Evolutionary conservation across 2,113 vertebrate species (phyloP), one percentile per base, ranked within the genome.

Genomic region (Megalops atlanticus): DNA sequence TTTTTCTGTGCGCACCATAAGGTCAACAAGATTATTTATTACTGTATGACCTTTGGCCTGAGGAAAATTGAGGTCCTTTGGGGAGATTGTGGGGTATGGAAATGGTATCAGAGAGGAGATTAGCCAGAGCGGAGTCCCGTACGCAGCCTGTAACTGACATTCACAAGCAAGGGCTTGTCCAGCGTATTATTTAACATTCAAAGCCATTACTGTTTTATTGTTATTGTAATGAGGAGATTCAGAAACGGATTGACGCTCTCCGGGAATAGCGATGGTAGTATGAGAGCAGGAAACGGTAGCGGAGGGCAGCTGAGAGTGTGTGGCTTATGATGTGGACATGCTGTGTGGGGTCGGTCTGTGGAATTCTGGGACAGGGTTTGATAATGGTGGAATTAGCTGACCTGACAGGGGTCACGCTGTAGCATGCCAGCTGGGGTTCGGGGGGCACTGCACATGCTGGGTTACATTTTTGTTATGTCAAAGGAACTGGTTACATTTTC

Each of bases 1-100:
- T 74, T 10, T 36, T 78, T 54, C 58, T 43, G 38, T 4, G 27
- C 76, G 76, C 73, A 76, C 76, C 79, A 41, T 52, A 73, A 81
- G 81, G 87, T 86, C 83, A 80, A 68, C 83, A 78, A 83, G 83
- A 76, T 85, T 73, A 78, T 87, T 91, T 86, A 89, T 88, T 77
- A 82, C 76, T 33, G 41, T 52, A 36, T 86, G 88, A 90, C 85
- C 88, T 87, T 84, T 88, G 27, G 82, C 85, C 83, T 76, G 31
- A 39, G 73, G 73, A 70, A 87, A 83, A 85, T 71, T 36, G 79
- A 71, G 74, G 77, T 77, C 75, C 81, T 72, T 77, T 33, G 24
- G 80, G 69, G 21, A 16, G 45, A 82, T 79, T 39, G 47, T 27
- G 81, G 64, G 81, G 69, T 81, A 85, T 64, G 58, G 43, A 38